Evolutionary conservation across 2,888 invertebrate genomes (phyloP), one percentile per base, ranked within the genome.

Genomic region (Rhingia campestris): DNA sequence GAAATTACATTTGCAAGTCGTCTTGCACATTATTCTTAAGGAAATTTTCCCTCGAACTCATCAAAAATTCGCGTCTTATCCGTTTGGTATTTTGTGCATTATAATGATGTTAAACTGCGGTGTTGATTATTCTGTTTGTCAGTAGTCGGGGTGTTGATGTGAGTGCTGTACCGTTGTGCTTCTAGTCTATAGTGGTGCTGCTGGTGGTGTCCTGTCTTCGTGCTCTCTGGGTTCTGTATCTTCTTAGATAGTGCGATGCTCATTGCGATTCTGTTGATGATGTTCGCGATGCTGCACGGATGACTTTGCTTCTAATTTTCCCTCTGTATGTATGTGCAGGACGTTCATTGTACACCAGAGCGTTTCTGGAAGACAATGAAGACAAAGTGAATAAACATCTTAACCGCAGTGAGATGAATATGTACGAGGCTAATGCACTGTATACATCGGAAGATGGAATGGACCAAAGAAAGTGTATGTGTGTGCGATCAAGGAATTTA

Each of bases 1-100:
- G 80, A 84, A 80, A 84, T 84, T 84, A 84, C 80, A 84, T 84
- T 84, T 84, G 84, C 84, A 84, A 84, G 84, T 84, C 84, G 79
- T 84, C 80, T 64, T 79, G 74, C 69, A 80, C 79, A 84, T 84
- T 84, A 84, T 84, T 74, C 69, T 74, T 84, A 80, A 80, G 84
- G 79, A 80, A 80, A 84, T 79, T 84, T 80, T 80, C 80, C 74
- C 80, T 84, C 69, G 80, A 80, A 80, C 84, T 84, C 84, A 80
- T 84, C 84, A 84, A 80, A 84, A 84, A 84, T 84, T 84, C 84
- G 63, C 80, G 74, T 84, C 84, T 80, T 84, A 84, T 84, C 84
- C 84, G 69, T 80, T 64, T 80, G 80, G 80, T 80, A 79, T 84
- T 84, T 84, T 84, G 80, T 84, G 80, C 84, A 84, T 74, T 74